Evolutionary conservation across 2,113 vertebrate species (phyloP).

Genomic region (Serinus canaria): DNA sequence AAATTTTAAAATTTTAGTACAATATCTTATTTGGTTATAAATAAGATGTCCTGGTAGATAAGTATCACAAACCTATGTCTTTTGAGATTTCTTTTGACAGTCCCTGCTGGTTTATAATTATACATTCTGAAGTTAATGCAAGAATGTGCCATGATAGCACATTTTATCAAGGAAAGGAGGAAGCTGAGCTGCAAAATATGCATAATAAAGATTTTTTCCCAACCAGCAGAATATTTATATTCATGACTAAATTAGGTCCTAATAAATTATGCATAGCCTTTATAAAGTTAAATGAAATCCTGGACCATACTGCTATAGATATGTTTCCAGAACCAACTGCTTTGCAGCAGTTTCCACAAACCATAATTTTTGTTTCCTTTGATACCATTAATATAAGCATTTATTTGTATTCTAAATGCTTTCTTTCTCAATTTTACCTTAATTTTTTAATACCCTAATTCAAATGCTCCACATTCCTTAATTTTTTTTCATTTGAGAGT

Average conservation of each 20-base stretch:
- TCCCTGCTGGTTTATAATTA: slow-evolving; percentile 41
- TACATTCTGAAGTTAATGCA: slow-evolving; percentile 34
- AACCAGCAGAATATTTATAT: slow-evolving; percentile 62
- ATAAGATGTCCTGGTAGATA: slow-evolving; percentile 7
- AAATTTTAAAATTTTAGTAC: not conserved
- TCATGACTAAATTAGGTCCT: slow-evolving; percentile 68
- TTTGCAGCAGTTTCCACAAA: slow-evolving; percentile 11
- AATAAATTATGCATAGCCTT: slow-evolving; percentile 70
- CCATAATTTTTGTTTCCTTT: not conserved
- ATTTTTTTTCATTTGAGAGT: not conserved
- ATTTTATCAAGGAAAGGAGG: slow-evolving; percentile 49
- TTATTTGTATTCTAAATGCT: not conserved
- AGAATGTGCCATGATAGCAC: not conserved
- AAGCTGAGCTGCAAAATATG: slow-evolving; percentile 55
- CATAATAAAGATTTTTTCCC: slow-evolving; percentile 43
- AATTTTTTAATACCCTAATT: not conserved
- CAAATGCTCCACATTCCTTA: not conserved
- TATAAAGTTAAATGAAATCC: slow-evolving; percentile 59
- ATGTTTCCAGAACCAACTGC: not conserved
- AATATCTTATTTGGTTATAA: slow-evolving; percentile 32
- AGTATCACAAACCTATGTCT: not conserved
- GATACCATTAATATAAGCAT: not conserved
- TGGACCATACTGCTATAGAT: not conserved
- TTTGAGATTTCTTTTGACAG: not conserved
- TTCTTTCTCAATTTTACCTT: not conserved